Percentiles rank a stretch among this genome's conserved stretches.
Conservation (phyloP, 1,140 invertebrate species). For the Drosophila auraria region DNA sequence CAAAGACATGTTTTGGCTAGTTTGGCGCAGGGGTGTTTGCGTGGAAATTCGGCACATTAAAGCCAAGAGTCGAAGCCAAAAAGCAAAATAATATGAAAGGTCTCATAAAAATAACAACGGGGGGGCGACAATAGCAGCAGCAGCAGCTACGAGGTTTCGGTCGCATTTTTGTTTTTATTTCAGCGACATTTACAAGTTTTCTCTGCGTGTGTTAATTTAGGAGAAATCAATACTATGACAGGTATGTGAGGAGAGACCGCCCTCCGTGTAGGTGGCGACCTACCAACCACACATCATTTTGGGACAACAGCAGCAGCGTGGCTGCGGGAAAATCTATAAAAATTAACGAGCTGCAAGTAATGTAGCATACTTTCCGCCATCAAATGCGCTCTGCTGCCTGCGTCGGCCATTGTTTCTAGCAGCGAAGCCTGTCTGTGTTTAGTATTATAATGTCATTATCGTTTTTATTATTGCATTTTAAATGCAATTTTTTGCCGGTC, state of each 20-base stretch:
- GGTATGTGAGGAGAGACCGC: not conserved
- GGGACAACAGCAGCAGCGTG: constrained; percentile 27
- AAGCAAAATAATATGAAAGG: constrained; percentile 77
- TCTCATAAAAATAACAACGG: constrained; percentile 79
- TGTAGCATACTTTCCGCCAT: constrained; percentile 78
- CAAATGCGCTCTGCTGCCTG: constrained; percentile 73
- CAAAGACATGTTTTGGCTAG: constrained; percentile 82
- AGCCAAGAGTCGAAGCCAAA: constrained; percentile 54
- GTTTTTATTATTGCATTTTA: constrained; percentile 84
- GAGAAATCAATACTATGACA: constrained; percentile 70
- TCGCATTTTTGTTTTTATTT: constrained; percentile 21
- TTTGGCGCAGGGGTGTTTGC: constrained; percentile 36
- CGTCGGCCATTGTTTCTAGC: constrained; percentile 47
- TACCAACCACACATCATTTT: constrained; percentile 59
- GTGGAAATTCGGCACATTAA: constrained; percentile 64
- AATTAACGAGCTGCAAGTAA: constrained; percentile 81
- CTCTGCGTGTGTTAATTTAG: constrained; percentile 73
- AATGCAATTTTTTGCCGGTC: constrained; percentile 63
- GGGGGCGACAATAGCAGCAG: constrained; percentile 53
- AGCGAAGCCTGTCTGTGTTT: constrained; percentile 39
- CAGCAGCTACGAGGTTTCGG: constrained; percentile 27
- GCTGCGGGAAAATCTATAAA: constrained; percentile 66
- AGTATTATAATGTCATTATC: constrained; percentile 81
- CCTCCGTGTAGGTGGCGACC: constrained; percentile 45
- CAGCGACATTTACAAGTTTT: constrained; percentile 26